A percentile compares a stretch with the other conserved stretches of the same genome.
These are phyloP conservation scores for Eupithecia tripunctaria DNA, from an alignment of 2,888 invertebrate genomes.

Conservation along the genomic window DNA sequence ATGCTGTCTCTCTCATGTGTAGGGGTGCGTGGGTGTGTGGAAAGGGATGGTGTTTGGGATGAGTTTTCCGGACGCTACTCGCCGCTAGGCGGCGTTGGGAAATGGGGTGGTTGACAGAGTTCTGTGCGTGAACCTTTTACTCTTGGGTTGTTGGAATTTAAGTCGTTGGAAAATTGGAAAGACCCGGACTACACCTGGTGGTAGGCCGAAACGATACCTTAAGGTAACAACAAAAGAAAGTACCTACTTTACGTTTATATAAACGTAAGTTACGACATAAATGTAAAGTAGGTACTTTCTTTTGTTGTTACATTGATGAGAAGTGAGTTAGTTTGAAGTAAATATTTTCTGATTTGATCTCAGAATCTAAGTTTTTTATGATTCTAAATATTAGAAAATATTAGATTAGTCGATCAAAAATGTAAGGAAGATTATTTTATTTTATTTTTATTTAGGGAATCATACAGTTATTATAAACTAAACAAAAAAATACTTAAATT, in stretches of 20 bases:
- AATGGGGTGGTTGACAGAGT: constrained; percentile 39
- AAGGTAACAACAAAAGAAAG: too few species aligned
- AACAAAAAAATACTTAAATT: too few species aligned
- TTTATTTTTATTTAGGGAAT: too few species aligned
- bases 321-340: not conserved
- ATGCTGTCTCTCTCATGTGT: constrained; percentile 79
- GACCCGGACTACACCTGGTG: too few species aligned
- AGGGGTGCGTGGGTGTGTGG: constrained; percentile 71
- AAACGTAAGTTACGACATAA: too few species aligned
- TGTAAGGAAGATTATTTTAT: too few species aligned
- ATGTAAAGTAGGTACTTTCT: too few species aligned
- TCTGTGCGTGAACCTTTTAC: constrained; percentile 41
- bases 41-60: constrained; percentile 72
- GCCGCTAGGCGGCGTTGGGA: constrained; percentile 76
- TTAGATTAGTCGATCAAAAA: too few species aligned
- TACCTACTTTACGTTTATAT: too few species aligned
- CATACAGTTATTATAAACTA: too few species aligned
- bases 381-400: not conserved
- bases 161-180: not conserved
- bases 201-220: too few species aligned
- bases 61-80: constrained; percentile 72
- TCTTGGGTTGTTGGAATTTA: constrained; percentile 10
- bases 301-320: too few species aligned
- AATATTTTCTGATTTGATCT: not conserved
- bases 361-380: not conserved